A percentile compares a stretch with the other conserved stretches of the same genome.
phyloP scores from a whole-genome alignment of 2,797 vertebrate genomes.

The Anniella stebbinsi region DNA sequence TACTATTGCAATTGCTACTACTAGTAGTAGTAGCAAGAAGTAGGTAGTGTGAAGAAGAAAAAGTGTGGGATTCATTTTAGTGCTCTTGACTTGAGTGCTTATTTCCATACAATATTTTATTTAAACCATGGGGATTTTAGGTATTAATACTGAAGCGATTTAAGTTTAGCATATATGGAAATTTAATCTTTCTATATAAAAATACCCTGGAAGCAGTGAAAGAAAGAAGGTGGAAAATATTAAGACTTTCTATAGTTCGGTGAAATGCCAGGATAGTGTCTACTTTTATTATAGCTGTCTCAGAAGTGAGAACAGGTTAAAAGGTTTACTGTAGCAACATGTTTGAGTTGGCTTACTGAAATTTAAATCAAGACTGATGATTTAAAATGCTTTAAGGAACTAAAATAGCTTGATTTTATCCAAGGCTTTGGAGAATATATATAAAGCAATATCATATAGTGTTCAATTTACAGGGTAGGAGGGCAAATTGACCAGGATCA shows the following conservation, averaged over 20 bases:
- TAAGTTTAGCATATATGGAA: constrained; percentile 31
- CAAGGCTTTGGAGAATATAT: constrained; percentile 24
- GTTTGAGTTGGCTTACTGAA: constrained; percentile 35
- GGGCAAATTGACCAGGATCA: neutral
- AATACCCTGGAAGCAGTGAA: neutral
- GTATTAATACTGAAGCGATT: constrained; percentile 14
- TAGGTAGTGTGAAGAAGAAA: neutral
- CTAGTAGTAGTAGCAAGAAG: neutral
- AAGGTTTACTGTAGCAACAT: constrained; percentile 37
- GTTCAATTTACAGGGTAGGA: neutral
- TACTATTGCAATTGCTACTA: too few species aligned
- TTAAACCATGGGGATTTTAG: neutral
- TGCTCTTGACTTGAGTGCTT: constrained; percentile 7
- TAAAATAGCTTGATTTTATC: neutral
- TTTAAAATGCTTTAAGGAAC: constrained; percentile 30
- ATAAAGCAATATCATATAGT: neutral
- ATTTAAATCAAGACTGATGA: neutral
- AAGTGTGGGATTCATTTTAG: neutral
- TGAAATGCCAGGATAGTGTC: constrained; percentile 23
- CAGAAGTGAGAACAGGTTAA: constrained; percentile 40
- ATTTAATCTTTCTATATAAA: constrained; percentile 25
- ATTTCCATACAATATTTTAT: constrained; percentile 20
- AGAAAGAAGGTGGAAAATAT: neutral
- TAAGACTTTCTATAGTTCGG: constrained; percentile 13
- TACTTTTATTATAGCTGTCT: constrained; percentile 28